phyloP scores from a whole-genome alignment of 2,888 invertebrate species.

The Zelleria hepariella region DNA sequence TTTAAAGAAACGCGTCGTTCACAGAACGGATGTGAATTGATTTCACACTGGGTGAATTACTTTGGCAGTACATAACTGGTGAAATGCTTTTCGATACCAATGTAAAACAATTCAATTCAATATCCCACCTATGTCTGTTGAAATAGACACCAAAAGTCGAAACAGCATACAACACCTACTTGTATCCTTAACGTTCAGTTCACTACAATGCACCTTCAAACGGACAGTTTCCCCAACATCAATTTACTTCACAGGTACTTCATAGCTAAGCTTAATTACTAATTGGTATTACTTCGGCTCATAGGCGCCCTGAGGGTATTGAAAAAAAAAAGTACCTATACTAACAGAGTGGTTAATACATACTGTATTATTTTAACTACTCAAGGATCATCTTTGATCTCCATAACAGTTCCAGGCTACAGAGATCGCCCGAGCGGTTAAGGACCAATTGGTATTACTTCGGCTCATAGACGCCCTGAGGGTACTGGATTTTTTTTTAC shows the following conservation, averaged over 20 bases:
- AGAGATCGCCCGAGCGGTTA: too few relatives aligned
- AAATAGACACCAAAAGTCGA: conserved; percentile 56
- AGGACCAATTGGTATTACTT: too few relatives aligned
- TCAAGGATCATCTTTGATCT: too few relatives aligned
- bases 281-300: too few relatives aligned
- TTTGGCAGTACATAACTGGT: conserved; percentile 68
- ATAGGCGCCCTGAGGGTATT: too few relatives aligned
- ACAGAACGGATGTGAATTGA: conserved; percentile 67
- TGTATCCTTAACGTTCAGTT: conserved; percentile 39
- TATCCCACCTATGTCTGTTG: conserved; percentile 46
- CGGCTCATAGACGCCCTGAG: too few relatives aligned
- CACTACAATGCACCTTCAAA: conserved; percentile 56
- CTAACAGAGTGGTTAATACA: too few relatives aligned
- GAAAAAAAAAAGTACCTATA: too few relatives aligned
- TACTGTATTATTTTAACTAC: conserved; percentile 44
- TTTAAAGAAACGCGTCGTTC: conserved; percentile 60
- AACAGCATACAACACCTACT: conserved; percentile 60
- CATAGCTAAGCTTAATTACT: conserved; percentile 58
- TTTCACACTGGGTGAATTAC: conserved; percentile 62
- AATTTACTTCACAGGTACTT: conserved; percentile 71
- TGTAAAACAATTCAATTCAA: conserved; percentile 44
- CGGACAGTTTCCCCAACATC: conserved; percentile 38
- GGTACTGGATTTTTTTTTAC: too few relatives aligned
- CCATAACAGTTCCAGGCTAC: too few relatives aligned
- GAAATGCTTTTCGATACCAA: conserved; percentile 44